These are phyloP conservation scores for Rousettus madagascariensis DNA, from an alignment of 2,797 vertebrate species.

Conservation along the genomic window DNA sequence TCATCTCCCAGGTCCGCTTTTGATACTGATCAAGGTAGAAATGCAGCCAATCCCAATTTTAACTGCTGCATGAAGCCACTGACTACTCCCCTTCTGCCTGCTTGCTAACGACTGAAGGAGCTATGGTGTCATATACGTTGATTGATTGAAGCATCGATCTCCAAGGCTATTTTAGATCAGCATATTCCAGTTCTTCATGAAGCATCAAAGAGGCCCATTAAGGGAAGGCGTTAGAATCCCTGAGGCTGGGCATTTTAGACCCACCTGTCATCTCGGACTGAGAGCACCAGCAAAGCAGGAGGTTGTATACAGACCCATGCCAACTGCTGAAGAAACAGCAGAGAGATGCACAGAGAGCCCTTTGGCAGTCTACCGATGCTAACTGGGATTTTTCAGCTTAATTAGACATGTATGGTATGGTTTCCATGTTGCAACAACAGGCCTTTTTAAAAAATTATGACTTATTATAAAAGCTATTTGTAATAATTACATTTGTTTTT, in stretches of 20 bases:
- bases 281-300: not conserved
- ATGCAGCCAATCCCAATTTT: not conserved
- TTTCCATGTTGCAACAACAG: not conserved
- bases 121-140: not conserved
- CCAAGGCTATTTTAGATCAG: not conserved
- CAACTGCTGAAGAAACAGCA: not conserved
- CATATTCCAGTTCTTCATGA: not conserved
- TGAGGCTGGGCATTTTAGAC: not conserved
- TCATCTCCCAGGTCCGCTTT: not conserved
- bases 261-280: not conserved
- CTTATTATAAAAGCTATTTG: not conserved
- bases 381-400: not conserved
- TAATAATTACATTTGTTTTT: not conserved
- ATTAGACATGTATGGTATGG: not conserved
- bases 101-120: not conserved
- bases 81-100: no score
- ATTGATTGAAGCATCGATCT: not conserved
- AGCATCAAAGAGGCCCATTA: not conserved
- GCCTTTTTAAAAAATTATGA: not conserved
- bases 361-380: not conserved
- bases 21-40: not conserved
- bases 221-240: not conserved
- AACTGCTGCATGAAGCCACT: not conserved
- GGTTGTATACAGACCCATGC: not conserved
- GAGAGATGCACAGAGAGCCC: accelerated